A percentile compares a stretch with the other conserved stretches of the same genome.
Conservation (phyloP, 2,888 invertebrate genomes). For the Chrysolina oricalcia region DNA sequence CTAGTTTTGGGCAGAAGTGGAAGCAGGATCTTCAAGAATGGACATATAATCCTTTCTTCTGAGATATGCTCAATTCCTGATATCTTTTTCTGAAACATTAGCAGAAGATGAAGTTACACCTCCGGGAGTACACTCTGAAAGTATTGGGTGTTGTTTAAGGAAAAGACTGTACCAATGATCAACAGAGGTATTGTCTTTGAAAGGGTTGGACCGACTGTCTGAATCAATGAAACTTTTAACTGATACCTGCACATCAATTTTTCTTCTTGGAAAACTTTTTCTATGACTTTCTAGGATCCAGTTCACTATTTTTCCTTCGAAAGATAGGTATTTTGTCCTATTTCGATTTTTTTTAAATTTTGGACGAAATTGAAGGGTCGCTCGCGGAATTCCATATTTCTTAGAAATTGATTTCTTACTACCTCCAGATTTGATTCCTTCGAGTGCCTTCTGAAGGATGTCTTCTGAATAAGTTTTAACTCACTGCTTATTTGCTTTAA, state of each 20-base stretch:
- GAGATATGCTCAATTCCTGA: constrained; percentile 49
- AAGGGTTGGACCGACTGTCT: constrained; percentile 8
- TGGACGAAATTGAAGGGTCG: constrained; percentile 7
- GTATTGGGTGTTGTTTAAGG: constrained; percentile 55
- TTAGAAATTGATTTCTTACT: constrained; percentile 17
- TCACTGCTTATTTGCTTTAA: background rate
- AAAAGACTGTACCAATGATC: constrained; percentile 50
- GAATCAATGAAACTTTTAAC: background rate
- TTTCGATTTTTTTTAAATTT: constrained; percentile 7
- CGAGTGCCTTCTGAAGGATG: constrained; percentile 22
- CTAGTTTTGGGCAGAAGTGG: constrained; percentile 40
- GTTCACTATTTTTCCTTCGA: constrained; percentile 7
- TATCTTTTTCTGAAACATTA: constrained; percentile 55
- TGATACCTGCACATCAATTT: constrained; percentile 7
- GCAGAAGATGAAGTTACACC: constrained; percentile 48
- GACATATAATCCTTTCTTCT: background rate
- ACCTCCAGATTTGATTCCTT: constrained; percentile 17
- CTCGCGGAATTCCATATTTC: background rate
- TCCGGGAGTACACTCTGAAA: constrained; percentile 47
- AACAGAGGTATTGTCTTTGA: constrained; percentile 29
- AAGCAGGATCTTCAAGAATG: background rate
- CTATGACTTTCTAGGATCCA: constrained; percentile 19
- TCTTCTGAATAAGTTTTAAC: constrained; percentile 4
- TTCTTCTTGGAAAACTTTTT: constrained; percentile 18
- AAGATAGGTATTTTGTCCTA: background rate